phyloP scores from a whole-genome alignment of 2,888 invertebrate genomes.

The Nebria brevicollis region DNA sequence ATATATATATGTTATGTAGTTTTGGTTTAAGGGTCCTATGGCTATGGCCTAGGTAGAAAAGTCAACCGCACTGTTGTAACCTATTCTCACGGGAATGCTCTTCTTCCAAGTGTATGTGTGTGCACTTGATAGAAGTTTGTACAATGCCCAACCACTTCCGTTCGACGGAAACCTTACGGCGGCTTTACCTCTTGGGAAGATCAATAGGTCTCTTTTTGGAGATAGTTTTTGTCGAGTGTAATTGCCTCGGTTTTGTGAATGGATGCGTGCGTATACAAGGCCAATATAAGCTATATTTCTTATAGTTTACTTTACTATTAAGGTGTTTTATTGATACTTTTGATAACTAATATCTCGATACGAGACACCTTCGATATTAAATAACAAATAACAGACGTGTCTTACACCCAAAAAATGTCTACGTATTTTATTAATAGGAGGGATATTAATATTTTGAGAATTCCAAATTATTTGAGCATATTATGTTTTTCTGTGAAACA shows the following conservation, averaged over 20 bases:
- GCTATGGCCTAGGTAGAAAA: not conserved
- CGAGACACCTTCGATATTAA: too few species aligned
- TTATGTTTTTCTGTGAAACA: too few species aligned
- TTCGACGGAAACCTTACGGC: slow-evolving; percentile 8
- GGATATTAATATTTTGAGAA: too few species aligned
- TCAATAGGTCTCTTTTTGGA: slow-evolving; percentile 2
- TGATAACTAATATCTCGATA: too few species aligned
- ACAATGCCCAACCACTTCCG: slow-evolving; percentile 16
- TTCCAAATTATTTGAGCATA: too few species aligned
- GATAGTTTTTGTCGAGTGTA: slow-evolving; percentile 10
- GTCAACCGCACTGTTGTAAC: not conserved
- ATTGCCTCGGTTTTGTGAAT: not conserved
- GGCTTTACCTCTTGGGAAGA: not conserved
- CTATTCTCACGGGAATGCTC: slow-evolving; percentile 11
- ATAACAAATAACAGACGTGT: too few species aligned
- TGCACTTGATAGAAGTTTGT: slow-evolving; percentile 2
- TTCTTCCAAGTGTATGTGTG: not conserved
- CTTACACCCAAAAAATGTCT: too few species aligned
- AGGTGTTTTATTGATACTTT: too few species aligned
- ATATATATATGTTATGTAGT: not conserved
- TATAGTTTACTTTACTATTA: too few species aligned
- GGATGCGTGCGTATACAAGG: not conserved
- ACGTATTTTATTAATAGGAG: too few species aligned
- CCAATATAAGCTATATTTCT: too few species aligned
- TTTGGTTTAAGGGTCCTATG: not conserved